A percentile compares a stretch with the other conserved stretches of the same genome.
These are phyloP conservation scores for Tinea semifulvella DNA, from an alignment of 2,888 invertebrate genomes.

Conservation along the genomic window DNA sequence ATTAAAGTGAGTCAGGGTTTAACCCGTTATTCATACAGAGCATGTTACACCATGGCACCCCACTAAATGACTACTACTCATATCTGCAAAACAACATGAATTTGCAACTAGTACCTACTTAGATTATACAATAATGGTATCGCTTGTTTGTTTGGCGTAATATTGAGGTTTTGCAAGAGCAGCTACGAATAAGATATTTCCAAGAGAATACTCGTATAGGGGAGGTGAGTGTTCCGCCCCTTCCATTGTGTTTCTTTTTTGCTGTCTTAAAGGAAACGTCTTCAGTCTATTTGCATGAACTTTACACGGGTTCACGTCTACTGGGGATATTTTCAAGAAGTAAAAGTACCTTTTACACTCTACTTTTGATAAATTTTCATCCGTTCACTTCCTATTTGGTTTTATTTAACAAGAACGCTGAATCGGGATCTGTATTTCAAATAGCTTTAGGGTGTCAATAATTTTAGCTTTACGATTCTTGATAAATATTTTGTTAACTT, in stretches of 20 bases:
- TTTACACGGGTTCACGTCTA: slow-evolving; percentile 16
- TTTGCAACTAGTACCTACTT: not conserved
- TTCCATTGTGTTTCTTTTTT: slow-evolving; percentile 15
- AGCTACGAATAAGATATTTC: slow-evolving; percentile 15
- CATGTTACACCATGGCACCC: not conserved
- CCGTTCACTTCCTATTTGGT: not conserved
- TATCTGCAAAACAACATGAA: too few relatives aligned
- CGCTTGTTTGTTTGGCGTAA: not conserved
- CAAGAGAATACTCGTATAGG: slow-evolving; percentile 11
- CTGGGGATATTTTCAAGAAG: slow-evolving; percentile 11
- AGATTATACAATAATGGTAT: not conserved
- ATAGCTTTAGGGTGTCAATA: too few relatives aligned
- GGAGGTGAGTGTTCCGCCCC: slow-evolving; percentile 1
- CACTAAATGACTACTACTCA: too few relatives aligned
- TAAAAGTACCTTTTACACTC: slow-evolving; percentile 4
- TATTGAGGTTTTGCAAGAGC: slow-evolving; percentile 4
- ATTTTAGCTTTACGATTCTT: too few relatives aligned
- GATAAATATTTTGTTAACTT: too few relatives aligned
- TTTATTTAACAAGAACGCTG: not conserved
- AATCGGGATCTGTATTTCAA: too few relatives aligned
- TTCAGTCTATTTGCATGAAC: slow-evolving; percentile 17
- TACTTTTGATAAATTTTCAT: not conserved
- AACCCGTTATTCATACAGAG: slow-evolving; percentile 2
- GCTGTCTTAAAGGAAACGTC: slow-evolving; percentile 14
- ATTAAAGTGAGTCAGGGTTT: not conserved